Evolutionary conservation across 2,888 invertebrate species (phyloP), one percentile per base, ranked within the genome.

Genomic region (Drosophila aldrichi): DNA sequence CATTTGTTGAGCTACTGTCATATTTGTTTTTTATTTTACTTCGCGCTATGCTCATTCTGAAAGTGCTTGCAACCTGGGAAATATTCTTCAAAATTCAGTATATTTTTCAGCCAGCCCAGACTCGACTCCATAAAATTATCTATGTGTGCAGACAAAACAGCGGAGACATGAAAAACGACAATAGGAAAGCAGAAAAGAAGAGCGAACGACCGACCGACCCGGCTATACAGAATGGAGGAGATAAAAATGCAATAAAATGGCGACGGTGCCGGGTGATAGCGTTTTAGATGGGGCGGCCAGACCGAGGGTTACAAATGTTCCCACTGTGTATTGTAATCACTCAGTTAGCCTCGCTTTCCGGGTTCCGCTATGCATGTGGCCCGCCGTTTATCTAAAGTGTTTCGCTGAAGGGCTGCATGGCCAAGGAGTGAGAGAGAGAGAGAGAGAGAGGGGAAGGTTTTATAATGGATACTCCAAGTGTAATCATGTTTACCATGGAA

Each of bases 291-390:
- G 41, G 41, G 8, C 9, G 34, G 46, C 38, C 46, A n/a, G 44
- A 57, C 49, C 20, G n/a, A 43, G 66, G 52, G 54, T 67, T 60
- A 71, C 69, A 82, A 80, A 82, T 80, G 80, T 70, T 36, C 65
- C 75, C 70, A 58, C 58, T 77, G 77, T 69, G 80, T 80, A 82
- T 78, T 80, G 81, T 82, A 77, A 82, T 80, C 75, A 80, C 73
- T 82, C 73, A 78, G 77, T 61, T 70, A 68, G 68, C 70, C 64
- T 78, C 44, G 25, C 67, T 59, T 58, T 56, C 49, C 62, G 46
- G 51, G 44, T 25, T n/a, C 49, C 44, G 49, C 44, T 51, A 43
- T 64, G 63, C 62, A 70, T 62, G 65, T 59, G 58, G 40, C 49
- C 36, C 29, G 48, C 10, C 58, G 48, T 46, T 79, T 72, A 78